These are phyloP conservation scores for Cotesia typhae DNA, from an alignment of 1,140 invertebrate genomes.

Conservation along the genomic window DNA sequence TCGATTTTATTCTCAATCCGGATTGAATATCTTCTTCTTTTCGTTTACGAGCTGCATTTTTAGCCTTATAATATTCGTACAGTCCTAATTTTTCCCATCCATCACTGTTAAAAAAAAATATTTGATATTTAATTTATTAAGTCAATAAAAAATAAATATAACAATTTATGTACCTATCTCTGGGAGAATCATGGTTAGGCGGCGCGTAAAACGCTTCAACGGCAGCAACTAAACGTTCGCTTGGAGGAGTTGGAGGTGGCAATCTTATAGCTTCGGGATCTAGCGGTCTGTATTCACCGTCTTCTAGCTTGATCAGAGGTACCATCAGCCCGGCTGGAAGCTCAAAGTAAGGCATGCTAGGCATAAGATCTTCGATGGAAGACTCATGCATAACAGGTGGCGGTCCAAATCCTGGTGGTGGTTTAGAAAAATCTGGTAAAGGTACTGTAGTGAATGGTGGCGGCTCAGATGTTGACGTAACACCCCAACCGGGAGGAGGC, in stretches of 20 bases:
- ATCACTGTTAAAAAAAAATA: slow-evolving; percentile 74
- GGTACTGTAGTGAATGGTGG: slow-evolving; percentile 64
- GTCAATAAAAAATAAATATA: neutral
- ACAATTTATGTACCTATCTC: slow-evolving; percentile 80
- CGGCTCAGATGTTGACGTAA: slow-evolving; percentile 51
- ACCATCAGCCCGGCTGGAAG: slow-evolving; percentile 95
- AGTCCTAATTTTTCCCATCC: slow-evolving; percentile 97
- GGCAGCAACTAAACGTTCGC: slow-evolving; percentile 87
- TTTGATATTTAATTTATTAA: no score
- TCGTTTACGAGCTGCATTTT: slow-evolving; percentile 87
- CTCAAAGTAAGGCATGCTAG: slow-evolving; percentile 94
- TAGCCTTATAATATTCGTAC: slow-evolving; percentile 97
- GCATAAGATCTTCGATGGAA: slow-evolving; percentile 79
- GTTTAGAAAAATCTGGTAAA: slow-evolving; percentile 84
- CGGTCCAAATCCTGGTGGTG: slow-evolving; percentile 80
- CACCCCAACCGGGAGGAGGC: slow-evolving; percentile 66
- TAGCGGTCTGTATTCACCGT: slow-evolving; percentile 87
- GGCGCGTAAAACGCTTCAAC: slow-evolving; percentile 95
- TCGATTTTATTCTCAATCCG: slow-evolving; percentile 76
- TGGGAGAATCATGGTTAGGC: slow-evolving; percentile 90
- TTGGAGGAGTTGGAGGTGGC: slow-evolving; percentile 92
- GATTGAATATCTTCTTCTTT: slow-evolving; percentile 85
- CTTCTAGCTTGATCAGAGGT: slow-evolving; percentile 91
- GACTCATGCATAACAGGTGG: slow-evolving; percentile 64
- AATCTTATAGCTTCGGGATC: slow-evolving; percentile 90